phyloP scores from a whole-genome alignment of 2,113 vertebrate species.

The Siniperca knerii region DNA sequence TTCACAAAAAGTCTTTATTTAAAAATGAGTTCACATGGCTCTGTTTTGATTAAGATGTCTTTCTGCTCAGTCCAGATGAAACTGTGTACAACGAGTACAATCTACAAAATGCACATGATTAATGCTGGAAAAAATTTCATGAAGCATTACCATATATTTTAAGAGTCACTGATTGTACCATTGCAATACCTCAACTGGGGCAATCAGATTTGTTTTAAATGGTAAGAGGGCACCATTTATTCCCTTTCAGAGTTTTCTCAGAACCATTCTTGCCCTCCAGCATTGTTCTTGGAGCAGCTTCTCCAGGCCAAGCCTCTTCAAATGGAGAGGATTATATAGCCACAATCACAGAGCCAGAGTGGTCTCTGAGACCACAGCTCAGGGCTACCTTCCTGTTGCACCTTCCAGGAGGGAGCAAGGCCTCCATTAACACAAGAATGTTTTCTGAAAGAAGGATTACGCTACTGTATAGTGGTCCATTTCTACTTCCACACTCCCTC shows the following conservation, averaged over 20 bases:
- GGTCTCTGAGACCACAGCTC: constrained; percentile 49
- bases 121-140: constrained; percentile 23
- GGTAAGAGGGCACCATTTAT: constrained; percentile 9
- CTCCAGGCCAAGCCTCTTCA: constrained; percentile 49
- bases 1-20: constrained; percentile 37
- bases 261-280: constrained; percentile 21
- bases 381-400: constrained; percentile 46
- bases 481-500: constrained; percentile 10
- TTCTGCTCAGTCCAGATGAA: constrained; percentile 29
- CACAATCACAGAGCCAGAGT: constrained; percentile 49
- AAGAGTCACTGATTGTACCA: background rate
- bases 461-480: constrained; percentile 36
- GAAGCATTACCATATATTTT: constrained; percentile 12
- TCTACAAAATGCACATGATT: background rate
- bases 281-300: constrained; percentile 54
- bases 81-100: background rate
- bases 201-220: constrained; percentile 14
- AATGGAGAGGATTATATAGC: constrained; percentile 51
- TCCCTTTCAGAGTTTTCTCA: constrained; percentile 19
- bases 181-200: background rate
- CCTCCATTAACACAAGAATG: constrained; percentile 32
- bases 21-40: constrained; percentile 24
- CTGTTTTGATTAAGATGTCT: constrained; percentile 50
- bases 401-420: constrained; percentile 23
- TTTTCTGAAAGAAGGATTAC: constrained; percentile 63